Conservation (phyloP, 1,140 invertebrate genomes). For the Schlechtendalia chinensis region DNA sequence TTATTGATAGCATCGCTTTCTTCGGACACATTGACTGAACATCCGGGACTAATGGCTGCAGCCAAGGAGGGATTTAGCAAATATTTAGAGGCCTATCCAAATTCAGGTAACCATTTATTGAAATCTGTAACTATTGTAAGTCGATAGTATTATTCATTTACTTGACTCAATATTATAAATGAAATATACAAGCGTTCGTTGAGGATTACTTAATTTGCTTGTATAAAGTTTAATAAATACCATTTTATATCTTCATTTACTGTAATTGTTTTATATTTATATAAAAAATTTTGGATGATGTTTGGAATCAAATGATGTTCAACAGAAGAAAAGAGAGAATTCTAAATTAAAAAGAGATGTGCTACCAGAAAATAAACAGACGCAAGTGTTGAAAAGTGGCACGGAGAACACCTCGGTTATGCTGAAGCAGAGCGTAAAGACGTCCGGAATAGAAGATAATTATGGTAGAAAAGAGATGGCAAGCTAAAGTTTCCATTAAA, state of each 20-base stretch:
- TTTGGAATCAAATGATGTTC: not conserved
- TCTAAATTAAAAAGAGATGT: not conserved
- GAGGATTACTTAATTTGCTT: no score
- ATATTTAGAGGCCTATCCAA: constrained; percentile 18
- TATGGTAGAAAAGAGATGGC: no score
- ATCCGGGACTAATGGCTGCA: constrained; percentile 63
- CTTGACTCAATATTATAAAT: no score
- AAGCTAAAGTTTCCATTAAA: not conserved
- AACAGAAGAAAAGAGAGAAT: not conserved
- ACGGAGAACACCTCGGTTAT: no score
- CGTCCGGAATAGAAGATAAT: constrained; percentile 10
- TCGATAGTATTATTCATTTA: no score
- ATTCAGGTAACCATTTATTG: not conserved
- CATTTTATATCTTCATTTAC: no score
- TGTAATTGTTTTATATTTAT: no score
- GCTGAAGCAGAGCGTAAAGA: not conserved
- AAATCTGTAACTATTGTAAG: no score
- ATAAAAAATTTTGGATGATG: no score
- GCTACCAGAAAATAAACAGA: not conserved
- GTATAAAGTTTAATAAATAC: no score
- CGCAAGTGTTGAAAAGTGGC: no score
- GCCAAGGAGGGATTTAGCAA: constrained; percentile 56
- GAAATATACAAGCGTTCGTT: no score
- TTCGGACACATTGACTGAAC: constrained; percentile 68
- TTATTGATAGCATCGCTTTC: constrained; percentile 69